These are phyloP conservation scores for Manduca sexta DNA, from an alignment of 1,140 invertebrate species.

Conservation along the genomic window DNA sequence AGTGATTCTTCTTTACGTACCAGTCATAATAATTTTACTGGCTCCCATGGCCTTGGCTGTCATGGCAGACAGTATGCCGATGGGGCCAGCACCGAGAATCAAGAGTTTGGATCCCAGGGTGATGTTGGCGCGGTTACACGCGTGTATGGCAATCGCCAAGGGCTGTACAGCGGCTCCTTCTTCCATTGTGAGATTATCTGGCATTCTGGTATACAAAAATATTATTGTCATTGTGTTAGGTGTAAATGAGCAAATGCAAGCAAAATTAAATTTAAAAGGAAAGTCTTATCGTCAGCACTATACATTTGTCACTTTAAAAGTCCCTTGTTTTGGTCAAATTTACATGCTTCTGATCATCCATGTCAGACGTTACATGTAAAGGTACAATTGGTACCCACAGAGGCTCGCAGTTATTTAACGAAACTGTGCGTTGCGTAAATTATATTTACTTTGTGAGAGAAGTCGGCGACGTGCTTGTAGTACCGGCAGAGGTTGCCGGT, in stretches of 20 bases:
- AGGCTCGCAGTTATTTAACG: too few relatives aligned
- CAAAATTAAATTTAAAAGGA: too few relatives aligned
- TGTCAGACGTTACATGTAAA: too few relatives aligned
- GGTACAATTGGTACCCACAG: too few relatives aligned
- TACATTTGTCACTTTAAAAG: too few relatives aligned
- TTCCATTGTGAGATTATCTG: slow-evolving; percentile 89
- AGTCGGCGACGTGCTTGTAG: slow-evolving; percentile 93
- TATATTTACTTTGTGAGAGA: slow-evolving; percentile 88
- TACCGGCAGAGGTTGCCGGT: slow-evolving; percentile 89
- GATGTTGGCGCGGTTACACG: slow-evolving; percentile 86
- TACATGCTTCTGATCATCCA: too few relatives aligned
- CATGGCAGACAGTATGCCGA: slow-evolving; percentile 91
- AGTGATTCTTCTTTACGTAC: too few relatives aligned
- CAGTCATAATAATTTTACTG: slow-evolving; percentile 85
- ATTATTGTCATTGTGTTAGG: too few relatives aligned
- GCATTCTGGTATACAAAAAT: slow-evolving; percentile 78
- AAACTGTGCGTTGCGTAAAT: too few relatives aligned
- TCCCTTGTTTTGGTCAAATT: too few relatives aligned
- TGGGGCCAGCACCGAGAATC: slow-evolving; percentile 93
- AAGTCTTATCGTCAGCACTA: too few relatives aligned
- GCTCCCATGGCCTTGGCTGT: slow-evolving; percentile 79
- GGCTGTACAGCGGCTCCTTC: slow-evolving; percentile 96
- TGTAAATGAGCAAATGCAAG: too few relatives aligned
- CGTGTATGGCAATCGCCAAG: slow-evolving; percentile 93
- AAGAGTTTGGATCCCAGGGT: slow-evolving; percentile 84